Evolutionary conservation across 2,113 vertebrate genomes (phyloP).

Genomic region (Pygathrix nemaeus): DNA sequence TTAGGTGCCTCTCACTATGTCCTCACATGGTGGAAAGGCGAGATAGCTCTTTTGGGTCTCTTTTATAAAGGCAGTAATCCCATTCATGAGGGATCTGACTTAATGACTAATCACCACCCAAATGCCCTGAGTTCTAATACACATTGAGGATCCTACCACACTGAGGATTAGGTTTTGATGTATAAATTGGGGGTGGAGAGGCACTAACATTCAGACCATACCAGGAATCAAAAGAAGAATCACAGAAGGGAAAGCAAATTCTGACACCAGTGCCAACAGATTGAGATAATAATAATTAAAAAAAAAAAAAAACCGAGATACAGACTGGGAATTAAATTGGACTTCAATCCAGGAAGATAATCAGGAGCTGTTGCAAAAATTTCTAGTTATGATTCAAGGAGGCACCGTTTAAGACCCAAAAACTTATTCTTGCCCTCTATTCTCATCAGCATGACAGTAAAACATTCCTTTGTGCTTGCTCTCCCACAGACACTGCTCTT

Average conservation of each 20-base stretch:
- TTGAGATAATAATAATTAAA: not conserved
- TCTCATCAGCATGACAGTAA: not conserved
- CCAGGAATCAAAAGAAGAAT: not conserved
- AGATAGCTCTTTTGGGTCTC: not conserved
- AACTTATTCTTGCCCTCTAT: no score
- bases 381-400: not conserved
- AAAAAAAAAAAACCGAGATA: not conserved
- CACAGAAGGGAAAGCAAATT: not conserved
- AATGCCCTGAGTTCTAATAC: not conserved
- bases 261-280: not conserved
- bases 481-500: not conserved
- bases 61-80: not conserved
- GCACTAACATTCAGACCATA: not conserved
- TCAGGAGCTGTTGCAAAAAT: not conserved
- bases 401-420: not conserved
- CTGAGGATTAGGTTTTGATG: not conserved
- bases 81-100: not conserved
- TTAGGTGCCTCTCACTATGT: not conserved
- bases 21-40: not conserved
- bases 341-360: not conserved
- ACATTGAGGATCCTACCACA: not conserved
- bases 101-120: not conserved
- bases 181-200: not conserved
- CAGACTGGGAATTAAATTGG: not conserved
- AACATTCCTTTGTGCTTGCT: not conserved